These are phyloP conservation scores for Prorops nasuta DNA, from an alignment of 1,140 invertebrate species.

Conservation along the genomic window DNA sequence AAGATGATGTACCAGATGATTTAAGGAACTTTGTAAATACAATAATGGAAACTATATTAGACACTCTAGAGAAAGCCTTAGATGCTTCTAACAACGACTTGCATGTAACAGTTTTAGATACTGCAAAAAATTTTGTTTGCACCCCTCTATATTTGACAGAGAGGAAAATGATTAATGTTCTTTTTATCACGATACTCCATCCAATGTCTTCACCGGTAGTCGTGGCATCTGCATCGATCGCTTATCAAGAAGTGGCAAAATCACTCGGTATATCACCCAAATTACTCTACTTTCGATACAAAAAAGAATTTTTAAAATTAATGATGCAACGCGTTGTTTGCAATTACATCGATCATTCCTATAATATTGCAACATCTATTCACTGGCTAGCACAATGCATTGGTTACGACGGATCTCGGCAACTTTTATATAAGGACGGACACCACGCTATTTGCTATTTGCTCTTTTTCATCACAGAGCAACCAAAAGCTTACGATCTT, in stretches of 20 bases:
- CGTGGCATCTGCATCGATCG: constrained; percentile 61
- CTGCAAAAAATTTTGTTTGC: constrained; percentile 57
- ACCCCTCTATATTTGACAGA: constrained; percentile 62
- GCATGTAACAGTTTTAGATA: constrained; percentile 58
- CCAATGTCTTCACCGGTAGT: constrained; percentile 55
- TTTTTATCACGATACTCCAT: constrained; percentile 59
- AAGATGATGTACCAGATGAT: constrained; percentile 36
- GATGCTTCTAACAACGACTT: constrained; percentile 54
- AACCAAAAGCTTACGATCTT: constrained; percentile 56
- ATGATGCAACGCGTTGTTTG: constrained; percentile 61
- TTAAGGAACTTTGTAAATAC: constrained; percentile 56
- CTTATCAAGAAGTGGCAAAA: constrained; percentile 62
- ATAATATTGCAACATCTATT: constrained; percentile 54
- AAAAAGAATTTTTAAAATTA: constrained; percentile 56
- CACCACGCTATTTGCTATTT: constrained; percentile 63
- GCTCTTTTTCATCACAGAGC: constrained; percentile 57
- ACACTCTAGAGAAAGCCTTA: constrained; percentile 55
- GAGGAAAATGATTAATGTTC: constrained; percentile 38
- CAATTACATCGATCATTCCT: constrained; percentile 56
- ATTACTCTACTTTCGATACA: constrained; percentile 66
- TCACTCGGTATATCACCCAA: constrained; percentile 60
- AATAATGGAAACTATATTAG: constrained; percentile 56
- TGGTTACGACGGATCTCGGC: constrained; percentile 60
- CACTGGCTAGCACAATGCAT: constrained; percentile 59
- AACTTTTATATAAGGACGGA: constrained; percentile 62